Evolutionary conservation across 2,797 vertebrate species (phyloP), one percentile per base, ranked within the genome.

Genomic region (Oreonectes daqikongensis): DNA sequence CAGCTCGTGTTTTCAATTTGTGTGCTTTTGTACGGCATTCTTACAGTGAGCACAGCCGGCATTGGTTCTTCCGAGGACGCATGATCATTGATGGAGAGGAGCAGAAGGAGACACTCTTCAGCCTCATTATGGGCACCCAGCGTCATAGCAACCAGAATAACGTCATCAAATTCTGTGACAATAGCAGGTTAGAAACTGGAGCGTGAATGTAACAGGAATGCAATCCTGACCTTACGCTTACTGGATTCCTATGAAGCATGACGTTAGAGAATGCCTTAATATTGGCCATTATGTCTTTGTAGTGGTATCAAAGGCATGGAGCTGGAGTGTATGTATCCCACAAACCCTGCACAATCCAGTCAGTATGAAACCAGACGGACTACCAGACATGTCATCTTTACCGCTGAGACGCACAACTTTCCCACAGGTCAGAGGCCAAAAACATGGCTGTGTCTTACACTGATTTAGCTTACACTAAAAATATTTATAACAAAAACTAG

Each of bases 401-500:
- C 96, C 0, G 96, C 96, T 0, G 96, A 98, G 89, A 98, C 96
- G 0, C 96, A 98, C 92, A 98, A 98, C 90, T 98, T 97, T 81
- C 96, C 96, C 2, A 98, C 96, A 0, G 96, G 96, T 96, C 64
- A 79, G 83, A 74, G 3, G 32, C 30, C 7, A 1, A 30, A 24
- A n/a, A 8, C 24, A 5, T 6, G 1, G 14, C n/a, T n/a, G n/a
- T n/a, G 55, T 17, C 55, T 57, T 57, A 7, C 6, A 57, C 28
- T 57, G 10, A 57, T 28, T 68, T 26, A 22, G n/a, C n/a, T 15
- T 11, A 65, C 1, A 26, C 46, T 26, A 2, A 64, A 22, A 46
- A 38, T 11, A n/a, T n/a, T n/a, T n/a, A n/a, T n/a, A 26, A 20
- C 48, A 9, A 12, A 53, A 55, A 55, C n/a, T n/a, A n/a, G 12